Evolutionary conservation across 2,797 vertebrate genomes (phyloP).

Genomic region (Sparus aurata): DNA sequence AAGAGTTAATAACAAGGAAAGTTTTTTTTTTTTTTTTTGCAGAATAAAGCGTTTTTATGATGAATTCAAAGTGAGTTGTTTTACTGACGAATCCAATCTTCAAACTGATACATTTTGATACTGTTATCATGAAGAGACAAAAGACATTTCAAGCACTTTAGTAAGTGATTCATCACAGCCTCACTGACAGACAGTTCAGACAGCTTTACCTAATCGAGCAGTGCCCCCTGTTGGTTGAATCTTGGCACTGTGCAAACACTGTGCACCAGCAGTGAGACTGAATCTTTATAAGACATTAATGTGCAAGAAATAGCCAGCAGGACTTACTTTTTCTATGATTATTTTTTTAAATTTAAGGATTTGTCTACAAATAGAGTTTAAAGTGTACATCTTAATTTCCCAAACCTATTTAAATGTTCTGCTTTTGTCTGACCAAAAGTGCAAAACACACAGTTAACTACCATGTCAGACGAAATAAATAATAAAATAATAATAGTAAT

Average conservation of each 20-base stretch:
- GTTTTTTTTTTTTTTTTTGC: no score
- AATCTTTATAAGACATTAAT: neutral
- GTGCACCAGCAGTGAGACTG: neutral
- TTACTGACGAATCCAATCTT: no score
- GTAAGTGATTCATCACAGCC: no score
- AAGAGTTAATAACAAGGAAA: slow-evolving; percentile 1
- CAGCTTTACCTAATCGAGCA: slow-evolving; percentile 40
- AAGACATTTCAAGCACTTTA: no score
- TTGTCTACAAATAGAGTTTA: neutral
- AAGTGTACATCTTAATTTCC: neutral
- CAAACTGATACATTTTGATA: no score
- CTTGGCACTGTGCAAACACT: slow-evolving; percentile 1
- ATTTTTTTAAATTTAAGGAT: neutral
- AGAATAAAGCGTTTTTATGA: neutral
- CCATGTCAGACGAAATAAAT: neutral
- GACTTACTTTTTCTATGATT: neutral
- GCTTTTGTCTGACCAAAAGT: neutral
- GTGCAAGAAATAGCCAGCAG: neutral
- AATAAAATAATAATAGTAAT: neutral
- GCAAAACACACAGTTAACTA: neutral
- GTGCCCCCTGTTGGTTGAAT: slow-evolving; percentile 61
- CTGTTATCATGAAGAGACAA: no score
- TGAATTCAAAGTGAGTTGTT: neutral
- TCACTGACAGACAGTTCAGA: neutral
- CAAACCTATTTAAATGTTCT: neutral